These are phyloP conservation scores for Pedetes capensis DNA, from an alignment of 2,113 vertebrate genomes.

Conservation along the genomic window DNA sequence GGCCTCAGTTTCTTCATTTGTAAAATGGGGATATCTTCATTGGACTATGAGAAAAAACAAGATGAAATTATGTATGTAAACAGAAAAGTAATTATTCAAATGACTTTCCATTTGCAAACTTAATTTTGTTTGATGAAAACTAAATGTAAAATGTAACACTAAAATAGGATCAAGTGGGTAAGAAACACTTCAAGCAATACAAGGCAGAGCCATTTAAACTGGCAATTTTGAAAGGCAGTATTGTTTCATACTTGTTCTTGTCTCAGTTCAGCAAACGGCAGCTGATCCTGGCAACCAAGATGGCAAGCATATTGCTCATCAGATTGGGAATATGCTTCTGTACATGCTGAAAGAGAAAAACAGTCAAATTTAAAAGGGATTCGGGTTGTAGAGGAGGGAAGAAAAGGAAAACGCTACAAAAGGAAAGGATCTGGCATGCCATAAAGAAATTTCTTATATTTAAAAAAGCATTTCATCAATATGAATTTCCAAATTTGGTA, in stretches of 20 bases:
- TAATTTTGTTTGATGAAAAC: constrained; percentile 39
- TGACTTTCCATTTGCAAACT: constrained; percentile 39
- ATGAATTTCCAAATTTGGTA: constrained; percentile 24
- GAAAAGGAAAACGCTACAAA: background rate
- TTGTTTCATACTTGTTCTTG: constrained; percentile 91
- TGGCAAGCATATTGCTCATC: constrained; percentile 96
- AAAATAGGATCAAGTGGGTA: background rate
- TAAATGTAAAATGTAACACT: constrained; percentile 36
- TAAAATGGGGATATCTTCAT: background rate
- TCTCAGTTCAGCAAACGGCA: constrained; percentile 93
- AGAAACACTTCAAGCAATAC: background rate
- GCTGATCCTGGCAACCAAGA: constrained; percentile 95
- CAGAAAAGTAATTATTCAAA: background rate
- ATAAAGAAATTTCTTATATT: constrained; percentile 31
- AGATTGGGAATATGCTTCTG: constrained; percentile 92
- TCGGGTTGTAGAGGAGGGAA: background rate
- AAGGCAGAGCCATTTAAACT: background rate
- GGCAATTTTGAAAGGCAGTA: constrained; percentile 34
- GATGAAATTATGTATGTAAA: constrained; percentile 5
- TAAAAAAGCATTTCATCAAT: constrained; percentile 2
- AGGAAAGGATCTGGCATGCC: background rate
- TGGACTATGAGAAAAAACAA: background rate
- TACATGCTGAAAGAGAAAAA: constrained; percentile 89
- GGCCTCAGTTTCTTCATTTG: constrained; percentile 8
- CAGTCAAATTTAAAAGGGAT: background rate